Evolutionary conservation across 2,113 vertebrate species (phyloP).

Genomic region (Ceyx cyanopectus): DNA sequence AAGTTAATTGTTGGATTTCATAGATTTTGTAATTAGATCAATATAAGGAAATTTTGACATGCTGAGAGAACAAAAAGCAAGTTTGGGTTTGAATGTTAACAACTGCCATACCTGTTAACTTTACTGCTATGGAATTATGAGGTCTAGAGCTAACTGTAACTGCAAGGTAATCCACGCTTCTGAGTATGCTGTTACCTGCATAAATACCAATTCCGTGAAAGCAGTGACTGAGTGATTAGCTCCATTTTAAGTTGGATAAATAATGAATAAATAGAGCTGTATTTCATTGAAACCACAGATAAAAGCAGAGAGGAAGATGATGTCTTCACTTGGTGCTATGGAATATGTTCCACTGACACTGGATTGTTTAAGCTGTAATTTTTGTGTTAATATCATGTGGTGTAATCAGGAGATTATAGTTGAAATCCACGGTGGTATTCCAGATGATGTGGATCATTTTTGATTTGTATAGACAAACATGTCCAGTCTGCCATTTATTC

Average conservation of each 20-base stretch:
- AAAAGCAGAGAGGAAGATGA: neutral
- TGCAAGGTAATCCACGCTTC: conserved; percentile 56
- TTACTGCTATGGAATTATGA: conserved; percentile 4
- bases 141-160: conserved; percentile 16
- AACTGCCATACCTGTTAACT: neutral
- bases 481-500: neutral
- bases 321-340: neutral
- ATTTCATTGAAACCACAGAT: neutral
- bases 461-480: accelerated
- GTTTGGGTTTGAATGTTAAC: neutral
- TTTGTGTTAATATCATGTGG: neutral
- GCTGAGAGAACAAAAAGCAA: neutral
- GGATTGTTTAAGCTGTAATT: neutral
- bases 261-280: neutral
- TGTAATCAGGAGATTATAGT: neutral
- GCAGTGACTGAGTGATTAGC: conserved; percentile 11
- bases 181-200: conserved; percentile 17
- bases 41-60: neutral
- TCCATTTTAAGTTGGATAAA: conserved; percentile 32
- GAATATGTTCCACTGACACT: neutral
- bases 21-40: neutral
- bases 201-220: neutral
- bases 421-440: neutral
- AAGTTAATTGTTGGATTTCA: neutral
- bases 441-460: neutral